Conservation (phyloP, 2,113 vertebrate genomes). For the Thryonomys swinderianus region DNA sequence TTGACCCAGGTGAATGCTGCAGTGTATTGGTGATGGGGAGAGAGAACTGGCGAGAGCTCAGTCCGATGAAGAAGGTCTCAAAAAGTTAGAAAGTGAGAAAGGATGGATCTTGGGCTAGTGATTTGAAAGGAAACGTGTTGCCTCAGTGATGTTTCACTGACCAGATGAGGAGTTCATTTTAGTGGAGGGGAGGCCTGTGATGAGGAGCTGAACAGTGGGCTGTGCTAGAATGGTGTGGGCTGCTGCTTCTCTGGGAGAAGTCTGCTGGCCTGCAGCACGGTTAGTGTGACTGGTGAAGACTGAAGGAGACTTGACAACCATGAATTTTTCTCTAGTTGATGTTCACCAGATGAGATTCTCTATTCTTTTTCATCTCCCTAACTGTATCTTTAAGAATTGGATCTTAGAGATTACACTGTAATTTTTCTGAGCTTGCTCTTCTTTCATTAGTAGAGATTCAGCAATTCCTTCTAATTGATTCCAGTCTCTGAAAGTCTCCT, state of each 20-base stretch:
- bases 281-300: neutral
- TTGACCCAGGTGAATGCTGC: neutral
- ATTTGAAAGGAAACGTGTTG: neutral
- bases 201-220: neutral
- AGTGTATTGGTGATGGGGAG: neutral
- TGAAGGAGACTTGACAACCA: neutral
- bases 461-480: neutral
- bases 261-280: neutral
- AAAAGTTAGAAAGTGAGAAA: neutral
- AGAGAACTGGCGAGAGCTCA: neutral
- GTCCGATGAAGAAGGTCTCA: neutral
- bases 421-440: neutral
- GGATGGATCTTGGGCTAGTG: neutral
- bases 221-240: neutral
- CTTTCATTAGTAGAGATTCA: neutral
- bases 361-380: neutral
- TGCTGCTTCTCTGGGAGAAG: neutral
- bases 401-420: neutral
- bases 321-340: neutral
- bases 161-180: neutral
- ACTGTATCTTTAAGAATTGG: neutral
- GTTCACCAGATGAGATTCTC: neutral
- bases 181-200: neutral
- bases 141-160: neutral
- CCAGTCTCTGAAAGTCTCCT: constrained; percentile 28